Evolutionary conservation across 2,888 invertebrate species (phyloP).

Genomic region (Bugulina stolonifera): DNA sequence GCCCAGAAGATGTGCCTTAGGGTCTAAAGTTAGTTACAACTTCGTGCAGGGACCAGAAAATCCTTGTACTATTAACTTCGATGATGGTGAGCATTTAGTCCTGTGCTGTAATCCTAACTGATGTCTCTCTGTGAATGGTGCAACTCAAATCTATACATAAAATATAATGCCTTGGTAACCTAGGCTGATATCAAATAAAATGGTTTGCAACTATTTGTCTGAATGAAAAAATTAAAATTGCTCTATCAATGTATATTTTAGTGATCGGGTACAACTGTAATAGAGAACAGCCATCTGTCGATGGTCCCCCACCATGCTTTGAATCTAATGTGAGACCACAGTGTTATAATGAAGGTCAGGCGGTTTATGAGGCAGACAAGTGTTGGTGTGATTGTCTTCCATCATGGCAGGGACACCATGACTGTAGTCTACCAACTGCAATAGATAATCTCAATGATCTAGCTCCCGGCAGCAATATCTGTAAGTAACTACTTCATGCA

Average conservation of each 20-base stretch:
- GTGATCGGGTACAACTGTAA: background rate
- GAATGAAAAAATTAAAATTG: no score
- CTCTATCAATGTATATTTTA: no score
- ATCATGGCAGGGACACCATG: background rate
- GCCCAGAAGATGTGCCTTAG: conserved; percentile 9
- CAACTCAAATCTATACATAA: no score
- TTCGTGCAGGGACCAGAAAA: conserved; percentile 14
- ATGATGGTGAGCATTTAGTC: background rate
- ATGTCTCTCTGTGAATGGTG: no score
- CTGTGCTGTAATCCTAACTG: no score
- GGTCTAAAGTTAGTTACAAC: conserved; percentile 25
- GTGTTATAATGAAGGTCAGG: conserved; percentile 6
- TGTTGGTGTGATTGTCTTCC: conserved; percentile 25
- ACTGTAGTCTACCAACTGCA: conserved; percentile 6
- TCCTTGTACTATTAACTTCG: conserved; percentile 16
- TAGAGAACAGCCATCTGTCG: background rate
- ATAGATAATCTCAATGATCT: background rate
- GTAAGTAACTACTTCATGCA: background rate
- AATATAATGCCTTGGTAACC: no score
- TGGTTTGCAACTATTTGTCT: no score
- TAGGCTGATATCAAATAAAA: no score
- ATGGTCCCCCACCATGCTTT: conserved; percentile 20
- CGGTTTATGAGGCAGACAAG: conserved; percentile 7
- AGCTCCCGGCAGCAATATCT: background rate
- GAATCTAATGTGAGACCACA: background rate